Conservation (phyloP, 1,140 invertebrate species). For the Procambarus virginalis region DNA sequence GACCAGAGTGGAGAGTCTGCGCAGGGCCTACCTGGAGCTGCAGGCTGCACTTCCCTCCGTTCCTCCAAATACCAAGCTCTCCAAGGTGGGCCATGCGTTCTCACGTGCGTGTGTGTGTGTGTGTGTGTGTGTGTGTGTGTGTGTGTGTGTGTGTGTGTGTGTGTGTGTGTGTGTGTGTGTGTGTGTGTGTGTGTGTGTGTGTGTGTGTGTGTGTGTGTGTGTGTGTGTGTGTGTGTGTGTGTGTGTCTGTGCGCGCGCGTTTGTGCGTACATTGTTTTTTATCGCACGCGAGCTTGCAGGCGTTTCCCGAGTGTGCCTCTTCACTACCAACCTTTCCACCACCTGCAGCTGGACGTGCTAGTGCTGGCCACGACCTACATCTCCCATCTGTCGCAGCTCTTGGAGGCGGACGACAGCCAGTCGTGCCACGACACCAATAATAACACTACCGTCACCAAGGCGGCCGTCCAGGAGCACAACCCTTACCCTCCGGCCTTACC, state of each 20-base stretch:
- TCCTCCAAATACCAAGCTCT: slow-evolving; percentile 73
- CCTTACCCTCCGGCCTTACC: neutral
- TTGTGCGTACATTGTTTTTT: neutral
- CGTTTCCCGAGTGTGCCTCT: neutral
- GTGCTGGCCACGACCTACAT: slow-evolving; percentile 76
- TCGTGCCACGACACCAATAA: slow-evolving; percentile 43
- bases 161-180: slow-evolving; percentile 18
- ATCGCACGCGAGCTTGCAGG: too few relatives aligned
- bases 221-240: slow-evolving; percentile 26
- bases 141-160: slow-evolving; percentile 1
- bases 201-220: slow-evolving; percentile 38
- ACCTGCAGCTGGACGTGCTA: slow-evolving; percentile 75
- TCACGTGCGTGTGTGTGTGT: slow-evolving; percentile 20
- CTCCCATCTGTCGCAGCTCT: slow-evolving; percentile 72
- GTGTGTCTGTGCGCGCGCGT: slow-evolving; percentile 18
- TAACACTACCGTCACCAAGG: slow-evolving; percentile 21
- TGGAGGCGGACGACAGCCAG: slow-evolving; percentile 59
- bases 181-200: slow-evolving; percentile 10
- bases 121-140: neutral
- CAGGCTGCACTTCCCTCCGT: slow-evolving; percentile 74
- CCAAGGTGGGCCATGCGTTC: slow-evolving; percentile 17
- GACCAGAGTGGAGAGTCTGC: slow-evolving; percentile 74
- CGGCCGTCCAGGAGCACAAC: neutral
- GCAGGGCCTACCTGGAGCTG: slow-evolving; percentile 74
- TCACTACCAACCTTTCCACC: neutral